phyloP scores from a whole-genome alignment of 2,888 invertebrate genomes.

The Lampropteryx suffumata region DNA sequence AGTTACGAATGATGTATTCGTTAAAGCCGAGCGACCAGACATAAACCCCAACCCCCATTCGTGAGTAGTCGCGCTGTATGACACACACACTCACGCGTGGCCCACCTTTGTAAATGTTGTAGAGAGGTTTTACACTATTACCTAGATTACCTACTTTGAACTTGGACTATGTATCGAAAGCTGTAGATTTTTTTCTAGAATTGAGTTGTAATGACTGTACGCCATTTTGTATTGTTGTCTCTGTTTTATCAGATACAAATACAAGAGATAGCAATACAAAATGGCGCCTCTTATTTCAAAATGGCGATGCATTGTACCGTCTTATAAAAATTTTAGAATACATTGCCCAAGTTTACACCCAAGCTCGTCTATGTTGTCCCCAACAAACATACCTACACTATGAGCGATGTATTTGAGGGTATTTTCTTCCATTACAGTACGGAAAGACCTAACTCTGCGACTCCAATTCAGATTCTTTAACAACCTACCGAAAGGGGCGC shows the following conservation, averaged over 20 bases:
- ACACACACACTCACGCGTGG: conserved; percentile 60
- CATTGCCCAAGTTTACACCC: conserved; percentile 40
- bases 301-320: neutral
- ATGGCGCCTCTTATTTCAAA: neutral
- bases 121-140: conserved; percentile 43
- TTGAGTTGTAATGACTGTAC: neutral
- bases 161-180: conserved; percentile 15
- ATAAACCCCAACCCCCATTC: conserved; percentile 76
- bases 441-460: conserved; percentile 97
- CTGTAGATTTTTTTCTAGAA: too few species aligned
- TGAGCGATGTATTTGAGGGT: conserved; percentile 60
- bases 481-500: conserved; percentile 93
- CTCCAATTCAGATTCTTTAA: conserved; percentile 98
- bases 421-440: conserved; percentile 89
- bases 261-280: conserved; percentile 5
- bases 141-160: conserved; percentile 7
- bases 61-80: conserved; percentile 70
- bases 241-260: neutral
- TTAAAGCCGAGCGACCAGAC: conserved; percentile 64
- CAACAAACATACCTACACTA: conserved; percentile 37
- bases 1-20: conserved; percentile 44
- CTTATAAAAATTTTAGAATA: neutral
- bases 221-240: conserved; percentile 3
- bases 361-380: conserved; percentile 31
- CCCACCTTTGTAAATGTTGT: conserved; percentile 35